Percentiles rank a stretch among this genome's conserved stretches.
Conservation (phyloP, 1,140 invertebrate genomes). For the Nasonia longicornis region DNA sequence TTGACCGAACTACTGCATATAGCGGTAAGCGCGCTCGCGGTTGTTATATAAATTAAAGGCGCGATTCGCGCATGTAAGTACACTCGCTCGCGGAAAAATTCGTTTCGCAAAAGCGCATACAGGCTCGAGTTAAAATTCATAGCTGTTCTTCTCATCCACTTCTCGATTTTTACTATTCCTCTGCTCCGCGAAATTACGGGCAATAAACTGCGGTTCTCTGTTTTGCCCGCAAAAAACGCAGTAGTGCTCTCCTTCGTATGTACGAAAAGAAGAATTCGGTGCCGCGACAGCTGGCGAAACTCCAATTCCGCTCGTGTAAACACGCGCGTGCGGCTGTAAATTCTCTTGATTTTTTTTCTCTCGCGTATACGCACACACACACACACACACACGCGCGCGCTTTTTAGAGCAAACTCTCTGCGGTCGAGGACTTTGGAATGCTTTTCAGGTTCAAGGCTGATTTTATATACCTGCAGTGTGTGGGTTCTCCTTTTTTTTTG, state of each 20-base stretch:
- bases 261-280: constrained; percentile 1
- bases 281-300: constrained; percentile 27
- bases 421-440: background rate
- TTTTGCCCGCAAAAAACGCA: background rate
- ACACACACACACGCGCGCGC: background rate
- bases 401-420: background rate
- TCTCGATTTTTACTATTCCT: background rate
- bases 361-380: background rate
- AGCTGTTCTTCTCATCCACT: background rate
- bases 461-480: background rate
- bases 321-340: background rate
- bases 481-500: background rate
- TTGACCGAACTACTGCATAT: constrained; percentile 37
- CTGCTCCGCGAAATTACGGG: background rate
- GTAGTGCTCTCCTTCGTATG: background rate
- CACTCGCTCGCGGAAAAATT: background rate
- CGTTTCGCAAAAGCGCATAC: background rate
- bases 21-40: constrained; percentile 8
- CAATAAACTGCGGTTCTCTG: background rate
- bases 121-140: constrained; percentile 15
- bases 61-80: background rate
- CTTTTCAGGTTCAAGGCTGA: constrained; percentile 30
- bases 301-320: background rate
- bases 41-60: constrained; percentile 61
- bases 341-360: background rate